Evolutionary conservation across 2,113 vertebrate species (phyloP).

Genomic region (Leptocoma aspasia): DNA sequence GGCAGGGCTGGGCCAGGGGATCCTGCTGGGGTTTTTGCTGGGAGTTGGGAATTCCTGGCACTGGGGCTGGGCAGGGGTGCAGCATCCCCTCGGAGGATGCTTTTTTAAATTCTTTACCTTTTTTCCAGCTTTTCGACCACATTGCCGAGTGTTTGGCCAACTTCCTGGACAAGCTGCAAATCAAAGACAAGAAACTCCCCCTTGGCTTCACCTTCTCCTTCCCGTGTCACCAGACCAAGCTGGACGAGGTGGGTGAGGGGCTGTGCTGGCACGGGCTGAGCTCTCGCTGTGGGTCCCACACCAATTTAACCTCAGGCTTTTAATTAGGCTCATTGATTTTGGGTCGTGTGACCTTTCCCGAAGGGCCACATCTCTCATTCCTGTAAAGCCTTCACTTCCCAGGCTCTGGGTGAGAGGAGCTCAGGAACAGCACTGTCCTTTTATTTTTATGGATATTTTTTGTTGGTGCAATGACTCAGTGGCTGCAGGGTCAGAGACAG

Average conservation of each 20-base stretch:
- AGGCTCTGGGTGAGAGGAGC: not conserved
- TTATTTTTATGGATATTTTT: not conserved
- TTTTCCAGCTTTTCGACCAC: slow-evolving; percentile 91
- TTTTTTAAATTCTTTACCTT: not conserved
- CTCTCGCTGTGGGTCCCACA: rapidly evolving
- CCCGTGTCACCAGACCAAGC: slow-evolving; percentile 89
- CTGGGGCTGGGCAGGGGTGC: not conserved
- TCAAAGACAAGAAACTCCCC: slow-evolving; percentile 92
- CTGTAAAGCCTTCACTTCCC: not conserved
- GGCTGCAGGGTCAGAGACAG: not conserved
- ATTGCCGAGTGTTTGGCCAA: slow-evolving; percentile 88
- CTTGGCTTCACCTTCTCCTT: slow-evolving; percentile 98
- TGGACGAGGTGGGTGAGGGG: slow-evolving; percentile 86
- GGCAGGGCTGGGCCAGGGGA: not conserved
- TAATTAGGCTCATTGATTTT: not conserved
- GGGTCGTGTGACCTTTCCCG: not conserved
- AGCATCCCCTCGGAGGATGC: rapidly evolving
- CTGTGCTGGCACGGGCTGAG: not conserved
- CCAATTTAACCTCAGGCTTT: not conserved
- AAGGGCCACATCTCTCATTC: not conserved
- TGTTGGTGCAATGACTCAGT: not conserved
- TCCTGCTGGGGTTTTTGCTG: too few species aligned
- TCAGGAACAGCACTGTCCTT: not conserved
- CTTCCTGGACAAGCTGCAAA: slow-evolving; percentile 90
- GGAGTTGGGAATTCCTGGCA: not conserved